Evolutionary conservation across 2,888 invertebrate species (phyloP), one percentile per base, ranked within the genome.

Genomic region (Sturmia bella): DNA sequence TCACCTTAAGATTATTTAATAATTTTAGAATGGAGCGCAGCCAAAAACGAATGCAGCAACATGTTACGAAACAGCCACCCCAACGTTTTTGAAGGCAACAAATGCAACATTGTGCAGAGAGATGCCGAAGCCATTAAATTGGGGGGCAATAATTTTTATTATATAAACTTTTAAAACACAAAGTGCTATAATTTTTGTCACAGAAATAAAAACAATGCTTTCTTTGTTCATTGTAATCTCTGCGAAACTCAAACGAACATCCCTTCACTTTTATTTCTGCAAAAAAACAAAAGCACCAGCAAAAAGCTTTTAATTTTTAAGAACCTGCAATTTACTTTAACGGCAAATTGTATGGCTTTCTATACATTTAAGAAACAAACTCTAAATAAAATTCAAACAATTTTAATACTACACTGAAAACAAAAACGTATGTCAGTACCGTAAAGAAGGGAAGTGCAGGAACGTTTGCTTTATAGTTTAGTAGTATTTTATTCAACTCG

Each of bases 1-100:
- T 93, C 57, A 92, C 93, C 0, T 41, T 89, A 56, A 87, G 90
- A n/a, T 85, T 89, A 27, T 85, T 76, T 32, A 86, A 85, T 74
- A 88, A 85, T 54, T 78, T 78, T 27, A 59, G 57, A 0, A 78
- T 78, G 82, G 54, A 64, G 21, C 57, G 45, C 13, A 27, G 68
- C 69, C 74, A 82, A 56, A 59, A 78, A 70, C 69, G 4, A 7
- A 56, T 50, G 0, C 70, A 50, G n/a, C 21, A 68, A 6, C 32
- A 54, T 17, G 57, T 7, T 6, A 27, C 32, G 11, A 43, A 54
- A 9, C 24, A 21, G 11, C 48, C 27, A 15, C 1, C 12, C 50
- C 24, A 50, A 19, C 37, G n/a, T 64, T 50, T 15, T 17, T 21
- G 45, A 64, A 43, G 50, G 66, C 78, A 79, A 79, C 72, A 73